A percentile compares a stretch with the other conserved stretches of the same genome.
phyloP scores from a whole-genome alignment of 2,797 vertebrate genomes.

The Diglossa cyanea region DNA sequence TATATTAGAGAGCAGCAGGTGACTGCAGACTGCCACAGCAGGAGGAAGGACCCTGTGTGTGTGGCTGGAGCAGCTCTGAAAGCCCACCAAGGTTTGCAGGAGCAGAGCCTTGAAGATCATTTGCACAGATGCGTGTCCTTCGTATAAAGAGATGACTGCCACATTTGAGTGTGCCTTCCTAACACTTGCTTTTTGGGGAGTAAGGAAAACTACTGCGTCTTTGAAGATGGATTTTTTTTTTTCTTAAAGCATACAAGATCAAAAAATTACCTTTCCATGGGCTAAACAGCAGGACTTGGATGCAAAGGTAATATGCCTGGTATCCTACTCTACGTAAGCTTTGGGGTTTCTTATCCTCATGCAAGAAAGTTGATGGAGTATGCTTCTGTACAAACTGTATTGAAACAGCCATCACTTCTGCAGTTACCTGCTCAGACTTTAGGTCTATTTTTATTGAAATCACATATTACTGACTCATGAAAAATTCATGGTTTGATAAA shows the following conservation, averaged over 20 bases:
- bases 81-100: not conserved
- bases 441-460: not conserved
- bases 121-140: not conserved
- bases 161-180: not conserved
- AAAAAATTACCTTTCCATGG: not conserved
- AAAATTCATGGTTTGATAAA: not conserved
- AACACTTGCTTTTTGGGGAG: not conserved
- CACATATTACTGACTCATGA: not conserved
- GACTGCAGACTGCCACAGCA: not conserved
- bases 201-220: not conserved
- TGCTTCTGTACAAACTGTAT: not conserved
- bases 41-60: rapidly evolving
- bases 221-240: not conserved
- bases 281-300: not conserved
- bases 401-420: not conserved
- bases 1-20: not conserved
- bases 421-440: not conserved
- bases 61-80: not conserved
- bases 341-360: not conserved
- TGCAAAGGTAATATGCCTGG: not conserved
- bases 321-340: not conserved
- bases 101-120: not conserved
- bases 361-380: not conserved
- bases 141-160: not conserved
- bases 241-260: not conserved